Evolutionary conservation across 2,113 vertebrate genomes (phyloP), one percentile per base, ranked within the genome.

Genomic region (Bettongia penicillata): DNA sequence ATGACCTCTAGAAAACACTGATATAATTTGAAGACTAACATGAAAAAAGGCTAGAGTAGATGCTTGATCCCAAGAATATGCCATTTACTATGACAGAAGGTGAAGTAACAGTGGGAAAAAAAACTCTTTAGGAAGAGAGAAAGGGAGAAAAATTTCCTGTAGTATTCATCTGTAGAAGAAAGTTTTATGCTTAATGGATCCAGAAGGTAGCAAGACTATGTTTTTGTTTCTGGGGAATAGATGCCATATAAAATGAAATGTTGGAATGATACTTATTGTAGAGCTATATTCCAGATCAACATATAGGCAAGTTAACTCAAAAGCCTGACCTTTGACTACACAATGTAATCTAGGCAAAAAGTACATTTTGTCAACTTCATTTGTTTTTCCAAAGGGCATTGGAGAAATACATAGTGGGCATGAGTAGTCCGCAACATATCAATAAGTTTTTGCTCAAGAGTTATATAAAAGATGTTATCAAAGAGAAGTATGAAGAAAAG

Each of bases 1-100:
- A 96, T 95, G 95, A 90, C 57, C 43, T 43, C 31, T 91, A 95
- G 90, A 31, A 96, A 95, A 90, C 91, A 91, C 55, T 50, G 92
- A 90, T 2, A 50, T 1, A 3, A 51, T 89, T 51, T 55, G 11
- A 94, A 95, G 96, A 93, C 89, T 43, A 91, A 68, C 57, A 55
- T 91, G 55, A 92, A 91, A 68, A 50, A 43, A 68, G 19, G 91
- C 14, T 48, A 89, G 50, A 84, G 47, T 93, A 47, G n/a, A 94
- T 52, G 28, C 9, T 57, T 24, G 89, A 92, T 92, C 91, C 28
- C 31, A 95, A 96, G 24, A 84, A 84, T 43, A 84, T 84, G 19
- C n/a, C 37, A 84, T 43, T 43, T 84, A 43, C 43, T 43, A 5
- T 43, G 19, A n/a, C 12, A 84, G 31, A 68, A 68, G n/a, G n/a